phyloP scores from a whole-genome alignment of 1,140 invertebrate genomes.

The Paracyclopina nana region DNA sequence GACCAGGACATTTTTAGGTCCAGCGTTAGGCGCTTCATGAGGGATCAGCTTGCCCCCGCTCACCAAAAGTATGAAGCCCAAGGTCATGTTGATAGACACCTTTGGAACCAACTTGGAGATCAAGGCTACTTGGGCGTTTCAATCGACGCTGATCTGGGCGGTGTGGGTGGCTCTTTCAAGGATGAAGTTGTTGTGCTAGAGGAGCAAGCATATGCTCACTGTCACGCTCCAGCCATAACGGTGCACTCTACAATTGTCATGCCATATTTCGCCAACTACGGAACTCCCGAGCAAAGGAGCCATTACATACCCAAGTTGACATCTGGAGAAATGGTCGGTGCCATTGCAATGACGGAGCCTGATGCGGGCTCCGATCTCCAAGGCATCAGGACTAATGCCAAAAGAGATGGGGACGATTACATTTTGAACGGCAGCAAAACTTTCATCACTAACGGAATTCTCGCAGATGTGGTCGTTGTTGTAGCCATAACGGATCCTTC shows the following conservation, averaged over 20 bases:
- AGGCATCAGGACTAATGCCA: constrained; percentile 29
- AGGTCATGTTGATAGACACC: constrained; percentile 26
- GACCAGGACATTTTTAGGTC: constrained; percentile 31
- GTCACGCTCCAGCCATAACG: constrained; percentile 28
- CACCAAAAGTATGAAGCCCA: constrained; percentile 29
- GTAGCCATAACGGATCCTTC: constrained; percentile 29
- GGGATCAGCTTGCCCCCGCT: constrained; percentile 29
- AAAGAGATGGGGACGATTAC: constrained; percentile 29
- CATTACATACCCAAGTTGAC: constrained; percentile 29
- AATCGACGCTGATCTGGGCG: constrained; percentile 27
- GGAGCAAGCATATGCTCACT: constrained; percentile 31
- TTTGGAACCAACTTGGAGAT: constrained; percentile 29
- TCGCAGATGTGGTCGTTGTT: constrained; percentile 30
- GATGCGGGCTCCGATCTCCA: constrained; percentile 27
- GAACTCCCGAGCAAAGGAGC: constrained; percentile 29
- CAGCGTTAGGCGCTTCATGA: constrained; percentile 28
- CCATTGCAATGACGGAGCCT: constrained; percentile 10
- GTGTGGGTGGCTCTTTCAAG: constrained; percentile 29
- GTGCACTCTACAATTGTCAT: constrained; percentile 32
- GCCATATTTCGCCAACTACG: constrained; percentile 31
- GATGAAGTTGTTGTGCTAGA: constrained; percentile 28
- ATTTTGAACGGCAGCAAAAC: constrained; percentile 32
- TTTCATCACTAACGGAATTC: constrained; percentile 32
- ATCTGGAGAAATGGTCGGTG: constrained; percentile 25
- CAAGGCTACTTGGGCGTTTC: constrained; percentile 30